These are phyloP conservation scores for Dasyurus viverrinus DNA, from an alignment of 2,113 vertebrate genomes.

Conservation along the genomic window DNA sequence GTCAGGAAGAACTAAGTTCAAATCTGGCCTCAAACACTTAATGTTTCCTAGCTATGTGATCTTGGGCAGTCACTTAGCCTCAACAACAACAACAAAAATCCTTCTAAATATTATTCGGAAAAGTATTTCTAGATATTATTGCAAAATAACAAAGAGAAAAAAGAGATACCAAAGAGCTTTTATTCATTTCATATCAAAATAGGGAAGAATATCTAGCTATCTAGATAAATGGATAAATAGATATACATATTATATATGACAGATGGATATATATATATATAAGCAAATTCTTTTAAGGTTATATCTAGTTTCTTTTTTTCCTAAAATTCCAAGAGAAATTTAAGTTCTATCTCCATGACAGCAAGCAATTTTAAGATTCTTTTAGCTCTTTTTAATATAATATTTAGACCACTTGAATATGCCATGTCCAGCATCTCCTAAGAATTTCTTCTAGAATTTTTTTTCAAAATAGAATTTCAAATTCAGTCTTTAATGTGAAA, in stretches of 20 bases:
- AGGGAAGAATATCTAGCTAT: background rate
- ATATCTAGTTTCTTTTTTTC: background rate
- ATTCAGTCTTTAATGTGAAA: background rate
- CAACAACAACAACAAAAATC: too few relatives aligned
- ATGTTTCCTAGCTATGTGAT: too few relatives aligned
- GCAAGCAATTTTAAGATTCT: background rate
- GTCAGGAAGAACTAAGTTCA: too few relatives aligned
- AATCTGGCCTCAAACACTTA: too few relatives aligned
- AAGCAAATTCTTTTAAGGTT: background rate
- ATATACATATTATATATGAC: too few relatives aligned
- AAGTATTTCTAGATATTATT: background rate
- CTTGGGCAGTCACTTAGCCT: too few relatives aligned
- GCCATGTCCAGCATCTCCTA: background rate
- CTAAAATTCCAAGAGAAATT: background rate
- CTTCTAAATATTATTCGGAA: background rate
- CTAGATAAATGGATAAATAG: background rate
- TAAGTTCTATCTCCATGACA: background rate
- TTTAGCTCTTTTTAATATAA: background rate
- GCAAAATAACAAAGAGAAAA: background rate
- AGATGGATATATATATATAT: background rate
- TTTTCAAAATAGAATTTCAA: background rate
- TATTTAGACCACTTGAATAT: background rate
- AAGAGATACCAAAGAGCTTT: background rate
- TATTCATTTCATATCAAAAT: background rate
- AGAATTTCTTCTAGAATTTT: background rate